Evolutionary conservation across 1,140 invertebrate species (phyloP), one percentile per base, ranked within the genome.

Genomic region (Cyrtorhinus lividipennis): DNA sequence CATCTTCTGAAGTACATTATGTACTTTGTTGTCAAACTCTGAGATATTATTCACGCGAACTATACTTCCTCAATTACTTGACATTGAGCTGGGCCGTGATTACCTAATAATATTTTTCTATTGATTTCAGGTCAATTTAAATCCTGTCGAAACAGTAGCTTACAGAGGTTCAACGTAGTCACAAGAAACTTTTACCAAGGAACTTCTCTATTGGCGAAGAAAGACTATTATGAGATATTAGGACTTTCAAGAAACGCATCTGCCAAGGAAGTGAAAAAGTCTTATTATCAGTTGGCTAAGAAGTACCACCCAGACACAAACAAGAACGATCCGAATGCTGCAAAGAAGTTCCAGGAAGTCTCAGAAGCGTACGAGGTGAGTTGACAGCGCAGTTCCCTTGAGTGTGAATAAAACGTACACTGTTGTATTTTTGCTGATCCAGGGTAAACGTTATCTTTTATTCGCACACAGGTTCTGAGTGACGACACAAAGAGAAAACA

Each of bases 301-400:
- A 92, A 99, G 70, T 98, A 94, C 74, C 97, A 99, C 78, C 97
- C 97, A n/a, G 97, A 99, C 75, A 92, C 93, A 0, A 98, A 96
- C 75, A 98, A 98, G 76, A 81, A 84, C 67, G 94, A 98, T 77
- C 86, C 92, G 24, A 81, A 90, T 73, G 83, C 95, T 10, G 80
- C 83, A 38, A 89, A 87, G 73, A 98, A 97, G 71, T 99, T 99
- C 73, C 94, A 98, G 75, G 94, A 98, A 77, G 92, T 92, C 15
- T 96, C 94, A 0, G 95, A 99, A 79, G 97, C 97, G 1, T 99
- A 99, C 77, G 95, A 99, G 79, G 93, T 98, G n/a, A n/a, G n/a
- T n/a, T n/a, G n/a, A n/a, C n/a, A n/a, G n/a, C n/a, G n/a, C n/a
- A n/a, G n/a, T n/a, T n/a, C n/a, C n/a, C n/a, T n/a, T n/a, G n/a